Percentiles rank a stretch among this genome's conserved stretches.
These are phyloP conservation scores for Tyto alba DNA, from an alignment of 2,113 vertebrate species.

Conservation along the genomic window DNA sequence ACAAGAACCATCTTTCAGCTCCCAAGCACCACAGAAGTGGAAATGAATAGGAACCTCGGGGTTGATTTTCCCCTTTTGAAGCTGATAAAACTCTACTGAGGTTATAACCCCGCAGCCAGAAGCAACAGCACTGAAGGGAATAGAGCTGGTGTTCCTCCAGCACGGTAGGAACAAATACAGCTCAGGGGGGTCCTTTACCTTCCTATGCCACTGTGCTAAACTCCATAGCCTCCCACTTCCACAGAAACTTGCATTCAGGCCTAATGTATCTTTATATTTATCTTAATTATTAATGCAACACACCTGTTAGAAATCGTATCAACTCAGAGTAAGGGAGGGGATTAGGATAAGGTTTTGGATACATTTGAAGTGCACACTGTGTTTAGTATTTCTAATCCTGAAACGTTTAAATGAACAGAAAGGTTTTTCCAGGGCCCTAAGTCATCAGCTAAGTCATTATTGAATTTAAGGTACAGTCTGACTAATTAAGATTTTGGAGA, in stretches of 20 bases:
- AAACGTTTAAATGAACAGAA: background rate
- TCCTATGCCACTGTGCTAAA: background rate
- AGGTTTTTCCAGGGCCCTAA: background rate
- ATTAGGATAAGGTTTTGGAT: background rate
- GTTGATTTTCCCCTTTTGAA: background rate
- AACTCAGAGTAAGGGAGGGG: background rate
- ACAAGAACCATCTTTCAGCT: background rate
- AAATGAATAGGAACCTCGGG: background rate
- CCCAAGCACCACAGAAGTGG: background rate
- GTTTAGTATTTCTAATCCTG: background rate
- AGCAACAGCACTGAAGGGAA: background rate
- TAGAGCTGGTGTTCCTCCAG: background rate
- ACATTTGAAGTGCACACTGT: background rate
- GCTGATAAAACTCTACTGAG: background rate
- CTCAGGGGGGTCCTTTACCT: background rate
- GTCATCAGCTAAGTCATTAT: background rate
- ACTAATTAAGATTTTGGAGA: background rate
- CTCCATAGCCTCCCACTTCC: background rate
- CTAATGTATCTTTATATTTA: background rate
- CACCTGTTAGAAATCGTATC: background rate
- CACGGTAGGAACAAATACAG: background rate
- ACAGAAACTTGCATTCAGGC: background rate
- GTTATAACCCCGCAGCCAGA: background rate
- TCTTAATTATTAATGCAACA: background rate
- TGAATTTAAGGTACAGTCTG: background rate